Conservation (phyloP, 1,140 invertebrate species). For the Drosophila sulfurigaster region DNA sequence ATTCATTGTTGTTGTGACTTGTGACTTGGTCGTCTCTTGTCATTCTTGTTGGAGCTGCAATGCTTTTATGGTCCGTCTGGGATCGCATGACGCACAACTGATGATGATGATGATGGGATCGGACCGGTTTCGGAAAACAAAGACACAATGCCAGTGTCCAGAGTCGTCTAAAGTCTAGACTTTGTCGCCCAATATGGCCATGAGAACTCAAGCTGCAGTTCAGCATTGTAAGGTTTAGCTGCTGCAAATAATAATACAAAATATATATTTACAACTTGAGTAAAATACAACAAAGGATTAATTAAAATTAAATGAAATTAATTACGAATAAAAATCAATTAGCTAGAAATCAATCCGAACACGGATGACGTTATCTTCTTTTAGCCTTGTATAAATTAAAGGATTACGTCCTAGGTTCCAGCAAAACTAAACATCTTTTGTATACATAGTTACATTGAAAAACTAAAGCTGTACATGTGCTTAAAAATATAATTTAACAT, state of each 20-base stretch:
- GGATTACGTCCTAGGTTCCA: too few relatives aligned
- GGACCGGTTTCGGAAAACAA: slow-evolving; percentile 59
- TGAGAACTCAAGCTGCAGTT: slow-evolving; percentile 19
- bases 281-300: background rate
- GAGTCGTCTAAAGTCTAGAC: slow-evolving; percentile 63
- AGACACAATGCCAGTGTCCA: slow-evolving; percentile 60
- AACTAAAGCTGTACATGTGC: too few relatives aligned
- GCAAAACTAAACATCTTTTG: too few relatives aligned
- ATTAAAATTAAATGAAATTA: background rate
- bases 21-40: slow-evolving; percentile 40
- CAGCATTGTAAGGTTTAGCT: background rate
- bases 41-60: slow-evolving; percentile 46
- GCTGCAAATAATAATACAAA: too few relatives aligned
- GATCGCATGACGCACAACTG: slow-evolving; percentile 60
- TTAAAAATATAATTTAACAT: too few relatives aligned
- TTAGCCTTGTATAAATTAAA: too few relatives aligned
- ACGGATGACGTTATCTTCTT: too few relatives aligned
- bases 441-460: too few relatives aligned
- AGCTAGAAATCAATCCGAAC: background rate
- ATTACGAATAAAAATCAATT: background rate
- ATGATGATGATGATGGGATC: slow-evolving; percentile 49
- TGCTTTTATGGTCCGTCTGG: slow-evolving; percentile 70
- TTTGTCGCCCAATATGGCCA: slow-evolving; percentile 59
- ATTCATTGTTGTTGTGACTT: slow-evolving; percentile 54
- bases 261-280: background rate